Evolutionary conservation across 2,797 vertebrate genomes (phyloP).

Genomic region (Megalops cyprinoides): DNA sequence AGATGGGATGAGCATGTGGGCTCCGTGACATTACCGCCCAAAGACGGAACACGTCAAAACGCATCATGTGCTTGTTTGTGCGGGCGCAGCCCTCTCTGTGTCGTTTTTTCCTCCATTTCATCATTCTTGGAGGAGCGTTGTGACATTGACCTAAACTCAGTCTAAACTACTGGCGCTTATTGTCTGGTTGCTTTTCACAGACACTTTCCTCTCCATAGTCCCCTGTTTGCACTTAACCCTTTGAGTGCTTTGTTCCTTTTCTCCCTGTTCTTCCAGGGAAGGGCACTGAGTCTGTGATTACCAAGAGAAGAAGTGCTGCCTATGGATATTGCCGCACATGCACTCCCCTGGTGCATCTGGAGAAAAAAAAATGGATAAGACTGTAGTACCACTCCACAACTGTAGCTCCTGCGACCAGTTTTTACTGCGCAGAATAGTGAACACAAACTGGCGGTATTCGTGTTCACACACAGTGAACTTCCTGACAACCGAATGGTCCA

Average conservation of each 20-base stretch:
- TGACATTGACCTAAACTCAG: background rate
- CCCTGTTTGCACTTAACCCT: background rate
- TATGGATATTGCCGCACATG: too few relatives aligned
- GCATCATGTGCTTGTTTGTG: background rate
- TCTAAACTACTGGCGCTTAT: background rate
- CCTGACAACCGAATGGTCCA: background rate
- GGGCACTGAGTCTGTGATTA: background rate
- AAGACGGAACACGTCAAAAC: background rate
- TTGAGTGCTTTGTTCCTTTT: background rate
- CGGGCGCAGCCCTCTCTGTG: background rate
- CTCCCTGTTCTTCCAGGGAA: background rate
- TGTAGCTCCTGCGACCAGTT: background rate
- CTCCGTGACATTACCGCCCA: background rate
- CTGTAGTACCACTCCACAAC: background rate
- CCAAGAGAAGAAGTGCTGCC: background rate
- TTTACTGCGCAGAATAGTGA: background rate
- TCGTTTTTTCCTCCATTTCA: background rate
- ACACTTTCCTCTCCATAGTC: background rate
- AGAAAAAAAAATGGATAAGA: background rate
- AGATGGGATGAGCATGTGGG: background rate
- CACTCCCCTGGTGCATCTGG: too few relatives aligned
- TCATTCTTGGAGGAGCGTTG: background rate
- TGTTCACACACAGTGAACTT: too few relatives aligned
- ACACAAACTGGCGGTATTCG: too few relatives aligned
- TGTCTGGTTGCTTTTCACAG: background rate